Evolutionary conservation across 2,797 vertebrate species (phyloP), one percentile per base, ranked within the genome.

Genomic region (Enteromius radiatus): DNA sequence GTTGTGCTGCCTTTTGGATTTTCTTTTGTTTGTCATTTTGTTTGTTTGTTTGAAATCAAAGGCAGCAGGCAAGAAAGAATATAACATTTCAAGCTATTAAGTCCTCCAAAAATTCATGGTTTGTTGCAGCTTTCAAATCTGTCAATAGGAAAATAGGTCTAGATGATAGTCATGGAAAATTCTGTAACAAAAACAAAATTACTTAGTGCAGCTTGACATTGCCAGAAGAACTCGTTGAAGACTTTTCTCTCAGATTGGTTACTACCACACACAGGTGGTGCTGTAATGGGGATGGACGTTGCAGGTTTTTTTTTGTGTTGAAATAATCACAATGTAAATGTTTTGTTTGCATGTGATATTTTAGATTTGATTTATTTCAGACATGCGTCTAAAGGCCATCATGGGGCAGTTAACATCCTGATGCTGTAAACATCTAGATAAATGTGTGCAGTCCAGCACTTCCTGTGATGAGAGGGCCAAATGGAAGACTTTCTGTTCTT

Each of bases 351-450:
- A 15, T 28, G 26, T 28, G 26, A 15, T 61, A n/a, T 56, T 68
- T 15, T 47, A 38, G 3, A 41, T 61, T 11, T 43, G 6, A 80
- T 71, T 70, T 38, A 26, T 56, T 71, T 41, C 54, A 41, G n/a
- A 43, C 74, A 56, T 69, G n/a, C 33, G 43, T 80, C 36, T 69
- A 9, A 21, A 38, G 52, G 19, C 52, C 78, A 59, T 36, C 19
- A 23, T 45, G 26, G 68, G 68, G 23, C 21, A 36, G 54, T 81
- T 71, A 49, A 49, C 41, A n/a, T 64, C 80, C 70, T 65, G 59
- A 52, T 74, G 79, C 56, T 59, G 64, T 75, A 80, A 80, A 75
- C 49, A 63, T 69, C 52, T 43, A 68, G 61, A 76, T 67, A 21
- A 28, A 76, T 33, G 11, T 31, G 49, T 49, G 19, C 49, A 31